Conservation (phyloP, 2,797 vertebrate species). For the Delichon dasypus region DNA sequence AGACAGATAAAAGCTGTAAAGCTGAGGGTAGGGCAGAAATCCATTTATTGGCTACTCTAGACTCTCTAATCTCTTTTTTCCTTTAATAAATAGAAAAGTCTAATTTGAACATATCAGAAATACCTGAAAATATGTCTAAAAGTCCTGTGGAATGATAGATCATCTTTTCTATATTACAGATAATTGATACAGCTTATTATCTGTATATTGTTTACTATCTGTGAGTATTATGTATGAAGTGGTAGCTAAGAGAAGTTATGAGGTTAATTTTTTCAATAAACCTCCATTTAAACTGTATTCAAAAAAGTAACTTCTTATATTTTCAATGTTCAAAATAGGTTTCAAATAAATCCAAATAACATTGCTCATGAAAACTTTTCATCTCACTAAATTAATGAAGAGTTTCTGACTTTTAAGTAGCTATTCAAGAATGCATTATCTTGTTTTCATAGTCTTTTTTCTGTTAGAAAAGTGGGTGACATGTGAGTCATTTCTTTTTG, state of each 20-base stretch:
- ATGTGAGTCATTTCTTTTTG: slow-evolving; percentile 37
- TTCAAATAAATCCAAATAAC: not conserved
- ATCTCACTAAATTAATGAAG: not conserved
- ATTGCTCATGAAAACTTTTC: not conserved
- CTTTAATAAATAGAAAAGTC: not conserved
- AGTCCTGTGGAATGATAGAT: not conserved
- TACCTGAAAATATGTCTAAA: not conserved
- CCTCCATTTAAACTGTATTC: not conserved
- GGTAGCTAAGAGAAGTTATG: not conserved
- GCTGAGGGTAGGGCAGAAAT: not conserved
- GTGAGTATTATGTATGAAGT: not conserved
- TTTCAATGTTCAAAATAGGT: not conserved
- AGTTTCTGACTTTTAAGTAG: slow-evolving; percentile 22
- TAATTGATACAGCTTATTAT: not conserved
- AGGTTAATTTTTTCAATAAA: not conserved
- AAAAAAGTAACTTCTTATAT: not conserved
- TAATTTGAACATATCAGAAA: not conserved
- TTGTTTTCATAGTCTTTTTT: slow-evolving; percentile 20
- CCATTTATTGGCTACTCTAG: not conserved
- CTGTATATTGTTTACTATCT: not conserved
- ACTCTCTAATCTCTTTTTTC: not conserved
- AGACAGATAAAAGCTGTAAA: not conserved
- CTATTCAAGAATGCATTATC: slow-evolving; percentile 8
- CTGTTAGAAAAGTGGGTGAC: slow-evolving; percentile 36
- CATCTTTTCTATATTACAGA: not conserved